These are phyloP conservation scores for Alosa sapidissima DNA, from an alignment of 2,797 vertebrate species.

Conservation along the genomic window DNA sequence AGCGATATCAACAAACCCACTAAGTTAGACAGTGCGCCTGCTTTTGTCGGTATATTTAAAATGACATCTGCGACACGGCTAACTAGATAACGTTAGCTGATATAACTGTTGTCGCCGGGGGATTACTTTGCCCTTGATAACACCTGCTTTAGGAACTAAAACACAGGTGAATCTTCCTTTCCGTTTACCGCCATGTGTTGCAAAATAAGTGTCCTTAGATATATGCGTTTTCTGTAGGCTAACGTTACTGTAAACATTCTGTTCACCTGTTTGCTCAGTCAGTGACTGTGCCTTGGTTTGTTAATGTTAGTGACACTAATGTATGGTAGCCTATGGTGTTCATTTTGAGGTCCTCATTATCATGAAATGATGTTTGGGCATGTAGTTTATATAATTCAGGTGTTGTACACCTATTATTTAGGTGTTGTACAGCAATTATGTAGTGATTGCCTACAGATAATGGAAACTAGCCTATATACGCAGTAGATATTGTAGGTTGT, in stretches of 20 bases:
- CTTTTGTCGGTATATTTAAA: neutral
- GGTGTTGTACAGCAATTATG: neutral
- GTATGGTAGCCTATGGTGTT: neutral
- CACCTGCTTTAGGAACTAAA: neutral
- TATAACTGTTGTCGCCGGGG: neutral
- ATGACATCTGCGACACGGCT: neutral
- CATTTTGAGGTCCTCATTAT: neutral
- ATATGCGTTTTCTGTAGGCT: too few relatives aligned
- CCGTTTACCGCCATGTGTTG: too few relatives aligned
- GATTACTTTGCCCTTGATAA: neutral
- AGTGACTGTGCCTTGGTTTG: neutral
- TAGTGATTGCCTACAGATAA: neutral
- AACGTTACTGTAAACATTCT: too few relatives aligned
- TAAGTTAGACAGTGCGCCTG: neutral
- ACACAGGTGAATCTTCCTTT: neutral
- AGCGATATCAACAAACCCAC: neutral
- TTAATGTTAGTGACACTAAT: neutral
- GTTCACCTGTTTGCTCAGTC: neutral
- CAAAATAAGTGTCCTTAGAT: too few relatives aligned
- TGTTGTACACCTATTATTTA: neutral
- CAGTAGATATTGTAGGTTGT: neutral
- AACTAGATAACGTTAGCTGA: neutral
- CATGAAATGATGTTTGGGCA: neutral
- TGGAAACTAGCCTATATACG: neutral
- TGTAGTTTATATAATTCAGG: neutral